These are phyloP conservation scores for Taeniopygia guttata DNA, from an alignment of 2,797 vertebrate species.

Conservation along the genomic window DNA sequence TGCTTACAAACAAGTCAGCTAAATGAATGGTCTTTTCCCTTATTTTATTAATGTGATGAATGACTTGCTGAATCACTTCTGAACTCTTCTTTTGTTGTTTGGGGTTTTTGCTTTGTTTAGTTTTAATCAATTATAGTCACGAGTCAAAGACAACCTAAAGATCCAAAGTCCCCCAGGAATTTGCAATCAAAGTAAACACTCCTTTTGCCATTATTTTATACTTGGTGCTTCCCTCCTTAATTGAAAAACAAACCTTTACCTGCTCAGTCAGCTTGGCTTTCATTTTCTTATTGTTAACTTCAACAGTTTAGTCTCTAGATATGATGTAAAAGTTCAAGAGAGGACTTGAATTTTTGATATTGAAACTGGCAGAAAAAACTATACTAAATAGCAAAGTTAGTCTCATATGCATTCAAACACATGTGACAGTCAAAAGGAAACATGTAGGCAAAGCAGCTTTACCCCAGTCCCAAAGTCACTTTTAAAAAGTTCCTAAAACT, in stretches of 20 bases:
- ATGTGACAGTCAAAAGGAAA: rapidly evolving
- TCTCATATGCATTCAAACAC: background rate
- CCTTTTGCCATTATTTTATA: background rate
- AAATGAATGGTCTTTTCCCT: background rate
- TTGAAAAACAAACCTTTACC: background rate
- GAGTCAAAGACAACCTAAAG: background rate
- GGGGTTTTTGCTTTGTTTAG: background rate
- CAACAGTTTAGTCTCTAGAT: background rate
- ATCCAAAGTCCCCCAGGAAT: background rate
- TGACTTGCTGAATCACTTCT: background rate
- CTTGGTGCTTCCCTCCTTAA: background rate
- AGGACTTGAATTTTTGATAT: background rate
- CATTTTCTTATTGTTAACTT: background rate
- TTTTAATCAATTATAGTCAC: background rate
- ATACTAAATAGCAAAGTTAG: background rate
- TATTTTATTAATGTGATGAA: background rate
- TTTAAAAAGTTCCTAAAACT: background rate
- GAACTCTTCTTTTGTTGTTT: background rate
- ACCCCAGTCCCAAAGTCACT: background rate
- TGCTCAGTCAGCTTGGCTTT: background rate
- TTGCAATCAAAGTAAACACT: background rate
- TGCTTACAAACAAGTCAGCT: background rate
- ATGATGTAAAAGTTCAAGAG: background rate
- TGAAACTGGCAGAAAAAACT: background rate
- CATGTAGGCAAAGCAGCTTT: rapidly evolving